Base-by-base conservation (phyloP, 2,113 vertebrate genomes). In the Cariama cristata region DNA sequence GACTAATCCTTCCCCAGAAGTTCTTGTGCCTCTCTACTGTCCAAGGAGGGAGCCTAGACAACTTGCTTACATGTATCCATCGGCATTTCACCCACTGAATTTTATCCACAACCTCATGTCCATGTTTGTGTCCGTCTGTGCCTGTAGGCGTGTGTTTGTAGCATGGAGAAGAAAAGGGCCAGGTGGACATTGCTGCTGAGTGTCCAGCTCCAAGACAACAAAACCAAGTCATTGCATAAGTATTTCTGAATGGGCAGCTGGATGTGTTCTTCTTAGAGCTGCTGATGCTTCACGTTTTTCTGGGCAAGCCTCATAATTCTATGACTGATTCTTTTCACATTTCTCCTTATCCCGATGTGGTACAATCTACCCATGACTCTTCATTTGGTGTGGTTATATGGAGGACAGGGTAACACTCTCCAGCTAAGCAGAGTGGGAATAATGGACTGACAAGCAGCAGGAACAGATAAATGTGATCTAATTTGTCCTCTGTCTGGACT, bases 401-500 rank as follows among this genome's bases (percentile, higher is more conserved):
- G 47, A 85, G 85, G 32, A 50, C n/a, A 82, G 69, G 22, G 38
- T 40, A 81, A 77, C 27, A 44, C 68, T 74, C 30, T 44, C 26
- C 45, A 19, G 69, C 47, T 66, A 15, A 42, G 50, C 42, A 74
- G 69, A 77, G 12, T 40, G 60, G 64, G 55, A 92, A 58, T 45
- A 74, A 90, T 88, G 69, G 32, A 35, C 38, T 49, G 80, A 81
- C 68, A 86, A 83, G 53, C 42, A 49, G 50, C 22, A 66, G 59
- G 92, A 79, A n/a, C 60, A 88, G 74, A 85, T 58, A 75, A 93
- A 94, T 88, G 44, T 72, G 56, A 71, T 72, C 49, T 86, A 71
- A 85, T 85, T 92, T 96, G 56, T 93, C 81, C 81, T 94, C 85
- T 93, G 56, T 45, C 71, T 68, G 62, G 74, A 68, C 66, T 95